Base-by-base conservation (phyloP, 53 echinoderm and acorn worm genomes). In the Echinarachnius parma region DNA sequence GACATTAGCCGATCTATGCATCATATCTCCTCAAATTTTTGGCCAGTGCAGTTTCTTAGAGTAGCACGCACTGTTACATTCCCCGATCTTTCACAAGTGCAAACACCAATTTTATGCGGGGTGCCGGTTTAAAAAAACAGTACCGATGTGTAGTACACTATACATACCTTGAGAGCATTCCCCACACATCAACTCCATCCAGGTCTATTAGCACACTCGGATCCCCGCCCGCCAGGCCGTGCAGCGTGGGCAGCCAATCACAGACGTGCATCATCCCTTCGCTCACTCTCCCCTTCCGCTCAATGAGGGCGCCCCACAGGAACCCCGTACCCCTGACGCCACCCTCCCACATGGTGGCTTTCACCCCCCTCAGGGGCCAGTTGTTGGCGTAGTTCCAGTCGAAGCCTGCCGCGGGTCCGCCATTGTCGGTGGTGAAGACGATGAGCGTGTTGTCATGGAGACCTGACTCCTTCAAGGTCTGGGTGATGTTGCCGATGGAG, bases 371-470 rank as follows among this genome's bases (percentile, higher is more conserved):
- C 20, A 93, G 75, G 4, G 93, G 93, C 53, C 62, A 89, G 77
- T 93, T 93, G 67, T 79, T 89, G 74, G 93, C 89, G 57, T 86
- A 67, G 77, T 89, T 89, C 28, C 49, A 57, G 46, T 93, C 89
- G 39, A 92, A 92, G 22, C 88, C 88, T 27, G 81, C 65, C 1
- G 89, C 89, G 2, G 93, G 93, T 15, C 93, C 93, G 1, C 93
- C 93, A 35, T 93, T 93, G 82, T 92, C 92, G 16, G 92, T 85
- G 9, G 92, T 81, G 71, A 92, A 92, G 53, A 92, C 62, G 9
- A 92, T 85, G 52, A 92, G 65, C 0, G 92, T 85, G 72, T 92
- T 92, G 79, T 92, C 64, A n/a, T 78, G 75, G 61, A 92, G 62
- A 8, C 76, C 77, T 7, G 78, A 67, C 24, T 89, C 59, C 53